Conservation (phyloP, 2,113 vertebrate species). For the Australoheros scitulus region DNA sequence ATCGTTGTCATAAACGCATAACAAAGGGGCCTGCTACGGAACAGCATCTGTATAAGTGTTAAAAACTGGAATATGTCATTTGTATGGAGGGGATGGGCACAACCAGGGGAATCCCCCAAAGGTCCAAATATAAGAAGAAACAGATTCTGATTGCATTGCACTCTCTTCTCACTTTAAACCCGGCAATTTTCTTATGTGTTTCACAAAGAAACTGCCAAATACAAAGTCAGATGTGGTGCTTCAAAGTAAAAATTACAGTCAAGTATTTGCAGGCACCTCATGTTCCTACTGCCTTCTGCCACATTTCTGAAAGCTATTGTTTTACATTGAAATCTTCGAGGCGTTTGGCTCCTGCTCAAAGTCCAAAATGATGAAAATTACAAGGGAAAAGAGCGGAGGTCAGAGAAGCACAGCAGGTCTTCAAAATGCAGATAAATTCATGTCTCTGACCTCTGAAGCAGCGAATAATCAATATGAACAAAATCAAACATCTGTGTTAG, state of each 20-base stretch:
- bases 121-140: not conserved
- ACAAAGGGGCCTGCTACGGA: conserved; percentile 22
- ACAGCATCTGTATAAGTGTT: conserved; percentile 7
- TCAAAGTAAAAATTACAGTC: not conserved
- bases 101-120: not conserved
- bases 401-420: not conserved
- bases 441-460: not conserved
- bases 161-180: not conserved
- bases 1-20: not conserved
- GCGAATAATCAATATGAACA: not conserved
- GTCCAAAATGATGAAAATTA: conserved; percentile 17
- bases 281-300: not conserved
- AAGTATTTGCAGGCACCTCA: not conserved
- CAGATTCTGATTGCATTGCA: not conserved
- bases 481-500: not conserved
- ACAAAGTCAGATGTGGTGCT: not conserved
- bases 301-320: not conserved
- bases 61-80: not conserved
- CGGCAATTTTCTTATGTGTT: not conserved
- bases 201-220: not conserved
- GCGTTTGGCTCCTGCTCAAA: conserved; percentile 13
- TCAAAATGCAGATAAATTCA: conserved; percentile 18
- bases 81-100: not conserved
- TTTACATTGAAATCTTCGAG: not conserved
- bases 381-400: not conserved